A percentile compares a stretch with the other conserved stretches of the same genome.
phyloP scores from a whole-genome alignment of 64 coral and sea anemone genomes.

The Porites australiensis region DNA sequence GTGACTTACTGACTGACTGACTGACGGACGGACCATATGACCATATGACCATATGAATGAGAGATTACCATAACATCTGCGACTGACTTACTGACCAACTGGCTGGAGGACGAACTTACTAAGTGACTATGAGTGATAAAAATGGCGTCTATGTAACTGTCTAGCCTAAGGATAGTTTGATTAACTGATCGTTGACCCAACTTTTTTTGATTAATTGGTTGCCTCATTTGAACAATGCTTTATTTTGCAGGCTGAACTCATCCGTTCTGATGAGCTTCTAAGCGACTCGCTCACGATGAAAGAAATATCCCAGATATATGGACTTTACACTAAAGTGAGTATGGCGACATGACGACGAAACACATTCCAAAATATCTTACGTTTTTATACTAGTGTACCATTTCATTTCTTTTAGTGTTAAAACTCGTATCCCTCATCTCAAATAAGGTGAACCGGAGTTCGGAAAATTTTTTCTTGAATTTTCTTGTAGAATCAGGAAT shows the following conservation, averaged over 20 bases:
- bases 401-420: too few species aligned
- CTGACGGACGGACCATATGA: neutral
- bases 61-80: neutral
- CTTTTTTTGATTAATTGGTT: neutral
- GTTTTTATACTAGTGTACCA: too few species aligned
- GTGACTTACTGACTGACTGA: neutral
- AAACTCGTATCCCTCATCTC: too few species aligned
- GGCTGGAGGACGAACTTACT: neutral
- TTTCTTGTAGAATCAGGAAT: too few species aligned
- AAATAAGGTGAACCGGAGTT: too few species aligned
- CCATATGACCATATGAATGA: too few species aligned
- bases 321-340: slow-evolving; percentile 79
- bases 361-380: too few species aligned
- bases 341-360: neutral
- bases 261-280: slow-evolving; percentile 78
- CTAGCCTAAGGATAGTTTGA: neutral
- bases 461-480: too few species aligned
- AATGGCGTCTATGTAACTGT: neutral
- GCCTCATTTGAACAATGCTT: neutral
- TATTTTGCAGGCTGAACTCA: slow-evolving; percentile 68
- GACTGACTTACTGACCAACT: neutral
- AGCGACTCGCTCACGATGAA: slow-evolving; percentile 75
- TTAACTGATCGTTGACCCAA: neutral
- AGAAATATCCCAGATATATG: slow-evolving; percentile 82
- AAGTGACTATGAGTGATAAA: neutral